These are phyloP conservation scores for Neoitamus cyanurus DNA, from an alignment of 2,888 invertebrate genomes.

Conservation along the genomic window DNA sequence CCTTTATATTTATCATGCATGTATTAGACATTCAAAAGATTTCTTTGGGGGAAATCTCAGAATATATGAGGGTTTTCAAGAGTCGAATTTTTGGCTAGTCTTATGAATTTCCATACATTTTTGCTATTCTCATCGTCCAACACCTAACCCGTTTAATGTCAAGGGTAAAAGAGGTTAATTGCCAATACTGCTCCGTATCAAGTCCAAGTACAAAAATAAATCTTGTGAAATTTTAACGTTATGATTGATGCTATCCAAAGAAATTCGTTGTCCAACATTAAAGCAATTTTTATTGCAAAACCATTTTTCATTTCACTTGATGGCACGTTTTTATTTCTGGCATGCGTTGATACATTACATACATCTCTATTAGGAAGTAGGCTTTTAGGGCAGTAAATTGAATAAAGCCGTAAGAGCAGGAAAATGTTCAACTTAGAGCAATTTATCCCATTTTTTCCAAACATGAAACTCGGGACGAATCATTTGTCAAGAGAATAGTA, in stretches of 20 bases:
- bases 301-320: background rate
- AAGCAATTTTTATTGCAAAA: background rate
- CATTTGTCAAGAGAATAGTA: background rate
- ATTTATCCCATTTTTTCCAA: background rate
- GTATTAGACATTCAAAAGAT: background rate
- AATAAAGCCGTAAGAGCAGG: background rate
- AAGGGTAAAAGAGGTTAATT: background rate
- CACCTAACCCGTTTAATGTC: background rate
- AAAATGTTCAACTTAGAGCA: background rate
- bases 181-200: too few relatives aligned
- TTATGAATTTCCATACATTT: background rate
- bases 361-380: background rate
- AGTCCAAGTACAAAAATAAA: too few relatives aligned
- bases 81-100: background rate
- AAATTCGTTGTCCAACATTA: background rate
- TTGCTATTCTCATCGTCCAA: background rate
- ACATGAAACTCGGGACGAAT: background rate
- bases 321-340: background rate
- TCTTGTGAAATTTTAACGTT: too few relatives aligned
- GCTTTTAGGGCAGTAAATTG: background rate
- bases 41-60: background rate
- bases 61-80: background rate
- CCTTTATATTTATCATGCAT: background rate
- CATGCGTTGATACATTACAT: background rate
- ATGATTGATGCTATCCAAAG: too few relatives aligned